phyloP scores from a whole-genome alignment of 2,113 vertebrate genomes.

The Syngnathoides biaculeatus region DNA sequence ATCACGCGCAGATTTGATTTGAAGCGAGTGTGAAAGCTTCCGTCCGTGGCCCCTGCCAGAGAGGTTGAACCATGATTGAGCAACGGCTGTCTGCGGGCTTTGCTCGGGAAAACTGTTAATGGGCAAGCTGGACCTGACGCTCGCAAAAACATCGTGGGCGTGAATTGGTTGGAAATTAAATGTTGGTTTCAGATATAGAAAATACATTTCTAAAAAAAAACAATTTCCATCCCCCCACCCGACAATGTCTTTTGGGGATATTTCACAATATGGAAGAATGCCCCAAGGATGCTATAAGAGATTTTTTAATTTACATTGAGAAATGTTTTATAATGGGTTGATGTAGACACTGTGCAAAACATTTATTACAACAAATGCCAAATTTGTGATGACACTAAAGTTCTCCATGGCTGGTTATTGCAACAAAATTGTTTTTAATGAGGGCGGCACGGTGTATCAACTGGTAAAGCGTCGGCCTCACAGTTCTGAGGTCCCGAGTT shows the following conservation, averaged over 20 bases:
- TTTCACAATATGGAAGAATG: background rate
- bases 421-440: too few species aligned
- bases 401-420: too few species aligned
- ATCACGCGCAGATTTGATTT: conserved; percentile 77
- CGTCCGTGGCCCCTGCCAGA: conserved; percentile 56
- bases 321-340: too few species aligned
- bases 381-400: too few species aligned
- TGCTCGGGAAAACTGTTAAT: conserved; percentile 61
- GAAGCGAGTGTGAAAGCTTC: conserved; percentile 66
- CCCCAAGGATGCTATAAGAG: background rate
- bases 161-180: conserved; percentile 54
- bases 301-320: background rate
- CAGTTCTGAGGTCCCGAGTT: too few species aligned
- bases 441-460: too few species aligned
- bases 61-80: conserved; percentile 63
- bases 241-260: background rate
- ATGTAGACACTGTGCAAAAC: background rate
- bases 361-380: background rate
- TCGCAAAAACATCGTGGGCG: conserved; percentile 65
- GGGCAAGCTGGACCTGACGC: conserved; percentile 48
- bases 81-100: conserved; percentile 67
- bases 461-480: too few species aligned
- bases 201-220: background rate
- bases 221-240: background rate
- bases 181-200: conserved; percentile 41